Conservation (phyloP, 2,888 invertebrate genomes). For the Sesamia inferens region DNA sequence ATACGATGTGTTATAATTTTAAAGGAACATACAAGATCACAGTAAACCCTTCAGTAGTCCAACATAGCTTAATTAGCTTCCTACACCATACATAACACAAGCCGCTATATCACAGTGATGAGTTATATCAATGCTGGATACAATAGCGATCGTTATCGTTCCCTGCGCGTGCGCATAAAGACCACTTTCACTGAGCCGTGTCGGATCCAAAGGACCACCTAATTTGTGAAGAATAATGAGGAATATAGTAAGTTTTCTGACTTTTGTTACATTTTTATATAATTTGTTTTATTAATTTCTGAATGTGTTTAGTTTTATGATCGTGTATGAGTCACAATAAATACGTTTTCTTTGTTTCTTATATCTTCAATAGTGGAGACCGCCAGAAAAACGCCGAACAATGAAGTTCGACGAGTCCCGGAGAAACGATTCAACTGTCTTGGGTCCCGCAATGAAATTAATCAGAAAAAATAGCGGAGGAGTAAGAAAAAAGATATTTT, state of each 20-base stretch:
- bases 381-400: too few species aligned
- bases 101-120: slow-evolving; percentile 58
- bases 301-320: too few species aligned
- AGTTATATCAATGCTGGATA: slow-evolving; percentile 58
- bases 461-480: too few species aligned
- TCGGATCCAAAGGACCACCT: slow-evolving; percentile 50
- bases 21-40: not conserved
- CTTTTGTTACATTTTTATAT: not conserved
- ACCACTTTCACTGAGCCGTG: slow-evolving; percentile 60
- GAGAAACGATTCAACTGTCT: too few species aligned
- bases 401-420: too few species aligned
- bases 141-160: slow-evolving; percentile 67
- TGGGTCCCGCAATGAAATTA: too few species aligned
- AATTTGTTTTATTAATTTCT: too few species aligned
- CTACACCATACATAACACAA: slow-evolving; percentile 32
- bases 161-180: slow-evolving; percentile 52
- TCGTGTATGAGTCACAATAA: not conserved
- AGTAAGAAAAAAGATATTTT: too few species aligned
- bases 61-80: slow-evolving; percentile 43
- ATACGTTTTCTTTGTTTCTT: not conserved
- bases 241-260: too few species aligned
- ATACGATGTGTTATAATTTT: not conserved
- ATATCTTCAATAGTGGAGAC: too few species aligned
- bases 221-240: slow-evolving; percentile 44
- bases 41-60: slow-evolving; percentile 17